Evolutionary conservation across 2,888 invertebrate species (phyloP), one percentile per base, ranked within the genome.

Genomic region (Standfussiana lucernea): DNA sequence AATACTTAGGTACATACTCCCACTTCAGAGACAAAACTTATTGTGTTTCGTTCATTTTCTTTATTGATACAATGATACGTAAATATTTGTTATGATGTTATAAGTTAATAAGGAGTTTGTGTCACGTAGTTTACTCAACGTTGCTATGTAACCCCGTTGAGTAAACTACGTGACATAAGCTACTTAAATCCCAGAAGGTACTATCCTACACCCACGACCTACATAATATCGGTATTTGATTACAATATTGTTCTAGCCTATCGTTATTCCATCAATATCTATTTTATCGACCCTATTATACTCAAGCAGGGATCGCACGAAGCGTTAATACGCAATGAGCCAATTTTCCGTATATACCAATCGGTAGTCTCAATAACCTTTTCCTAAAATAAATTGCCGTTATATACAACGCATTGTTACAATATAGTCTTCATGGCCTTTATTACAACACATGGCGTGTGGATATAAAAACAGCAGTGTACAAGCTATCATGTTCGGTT

Each of bases 381-480:
- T 75, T 73, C 67, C 50, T 40, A 64, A 75, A 76, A 76, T 76
- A 83, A 74, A 72, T 56, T 40, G 35, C 5, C 62, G 61, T 45
- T 65, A 59, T 65, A 59, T 42, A 53, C 21, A 68, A 61, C 15
- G 71, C 13, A 4, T 69, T 65, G 35, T 42, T 50, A 64, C 65
- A 79, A 53, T 59, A 75, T 67, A 50, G 32, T 65, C 24, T 73
- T 53, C 68, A 42, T 68, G 75, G 28, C 65, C 69, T 72, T 79
- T 86, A 77, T 75, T 75, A 70, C 74, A 78, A 70, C 75, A 80
- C 64, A 72, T 83, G 72, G 73, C 56, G 77, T 65, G 62, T 72
- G 62, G 72, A 73, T 76, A 75, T 80, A 80, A 88, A 82, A 87
- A 79, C 67, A 76, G 74, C 71, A 82, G 78, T 78, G 50, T 81